Base-by-base conservation (phyloP, 1,140 invertebrate species). In the Hylaeus volcanicus region DNA sequence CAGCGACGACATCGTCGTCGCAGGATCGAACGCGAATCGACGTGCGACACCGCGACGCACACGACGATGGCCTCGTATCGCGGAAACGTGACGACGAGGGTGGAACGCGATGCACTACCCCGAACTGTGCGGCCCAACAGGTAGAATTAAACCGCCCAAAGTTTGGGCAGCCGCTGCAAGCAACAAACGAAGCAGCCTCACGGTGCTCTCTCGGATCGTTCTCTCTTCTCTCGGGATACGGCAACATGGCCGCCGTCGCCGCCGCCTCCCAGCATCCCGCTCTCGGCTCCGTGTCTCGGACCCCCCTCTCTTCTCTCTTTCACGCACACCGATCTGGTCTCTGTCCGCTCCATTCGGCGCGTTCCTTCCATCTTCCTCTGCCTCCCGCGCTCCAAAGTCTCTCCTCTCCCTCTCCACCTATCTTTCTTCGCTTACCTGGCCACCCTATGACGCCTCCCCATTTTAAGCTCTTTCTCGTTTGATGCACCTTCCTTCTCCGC, bases 141-240 rank as follows among this genome's bases (percentile, higher is more conserved):
- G 64, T 78, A 81, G 76, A 87, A 85, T 88, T 89, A 85, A 84
- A 86, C 70, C 80, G 70, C 72, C 78, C 75, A 90, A 91, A 91
- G 89, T 90, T 89, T 88, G 65, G 75, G 79, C 89, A 84, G 88
- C 89, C 88, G 87, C 89, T 86, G 88, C 90, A 91, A 90, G 89
- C 84, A 91, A 91, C 89, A 91, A 92, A 90, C 92, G 90, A 91
- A 92, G 83, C 88, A 88, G 79, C 88, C 89, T 92, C 91, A 81
- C 84, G 88, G 90, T 89, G 89, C 91, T 92, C 91, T 90, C 91
- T 90, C 90, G 88, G 86, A 91, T 88, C 86, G 91, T 91, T 92
- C 92, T 93, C 91, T 92, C 91, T 91, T 92, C 92, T 92, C 91
- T 91, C 85, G 88, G 84, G 89, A 92, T 90, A 91, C 82, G 89